Base-by-base conservation (phyloP, 2,888 invertebrate genomes). In the Coleophora flavipennella region DNA sequence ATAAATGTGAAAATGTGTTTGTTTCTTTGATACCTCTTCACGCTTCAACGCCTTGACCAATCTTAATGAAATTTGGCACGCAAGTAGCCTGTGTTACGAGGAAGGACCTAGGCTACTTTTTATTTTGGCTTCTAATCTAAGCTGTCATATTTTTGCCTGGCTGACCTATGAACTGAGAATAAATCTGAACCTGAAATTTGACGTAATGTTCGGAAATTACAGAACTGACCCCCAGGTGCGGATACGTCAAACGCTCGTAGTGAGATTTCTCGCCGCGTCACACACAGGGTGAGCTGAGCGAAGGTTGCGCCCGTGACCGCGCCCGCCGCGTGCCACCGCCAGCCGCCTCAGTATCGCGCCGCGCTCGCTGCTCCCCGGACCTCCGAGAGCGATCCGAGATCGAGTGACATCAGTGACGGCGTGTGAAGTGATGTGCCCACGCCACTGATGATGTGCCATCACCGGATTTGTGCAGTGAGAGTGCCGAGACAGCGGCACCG, bases 251-350 rank as follows among this genome's bases (percentile, higher is more conserved):
- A n/a, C n/a, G 29, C 11, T 4, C 8, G 10, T 29, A 29, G 29
- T 4, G 29, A 11, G 11, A 43, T 44, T 47, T 12, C 10, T 40
- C 51, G 45, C 41, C 48, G 55, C 76, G 71, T 68, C 72, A 70
- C 62, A 65, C 72, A 70, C 62, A 65, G 80, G 77, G 77, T 74
- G 72, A 74, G 73, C 68, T 72, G 73, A 62, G 51, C 70, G 75
- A 83, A 81, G 83, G 80, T 81, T 80, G 78, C 73, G 83, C 79
- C 81, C 80, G 73, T 80, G 80, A 80, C 81, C 81, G 78, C 74
- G 65, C 68, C 68, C 70, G 67, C 67, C 66, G 63, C 67, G 60
- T 54, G 53, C 61, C 64, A 61, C 52, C 67, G 67, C 67, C n/a
- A n/a, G n/a, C n/a, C n/a, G n/a, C n/a, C n/a, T 67, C 76, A 79